Base-by-base conservation (phyloP, 1,140 invertebrate species). In the Pseudomyrmex dendroicus region DNA sequence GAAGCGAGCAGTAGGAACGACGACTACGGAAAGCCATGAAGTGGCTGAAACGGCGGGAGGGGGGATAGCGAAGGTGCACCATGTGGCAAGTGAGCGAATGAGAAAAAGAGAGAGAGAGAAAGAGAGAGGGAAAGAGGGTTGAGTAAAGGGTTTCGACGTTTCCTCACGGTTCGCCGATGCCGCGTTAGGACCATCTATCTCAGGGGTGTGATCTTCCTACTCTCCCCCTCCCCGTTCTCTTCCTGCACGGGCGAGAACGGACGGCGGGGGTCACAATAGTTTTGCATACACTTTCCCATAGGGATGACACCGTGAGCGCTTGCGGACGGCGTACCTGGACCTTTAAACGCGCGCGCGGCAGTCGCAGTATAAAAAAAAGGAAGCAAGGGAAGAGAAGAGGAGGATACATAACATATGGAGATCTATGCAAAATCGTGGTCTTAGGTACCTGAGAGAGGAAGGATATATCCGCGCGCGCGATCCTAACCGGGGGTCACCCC, bases 201-300 rank as follows among this genome's bases (percentile, higher is more conserved):
- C 82, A 86, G 87, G 91, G 91, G 91, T 90, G 91, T 91, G 91
- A 92, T 92, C 91, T 91, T 87, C 70, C 83, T 84, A 50, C 73
- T 70, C 67, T 57, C 52, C 83, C 68, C 76, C 17, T n/a, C 56
- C 20, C 35, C 64, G 50, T 57, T 12, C 44, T 48, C 67, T 70
- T 50, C 54, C 15, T 72, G 1, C 17, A 57, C 17, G 35, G 56
- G 48, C 72, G 52, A 73, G 70, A 87, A 80, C 86, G 83, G 83
- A 90, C 88, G 86, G 87, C 89, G 91, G 91, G 92, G 92, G 91
- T 93, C 91, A 93, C 93, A 93, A 94, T 93, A 91, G 93, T 93
- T 93, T 35, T 94, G 93, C 93, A 94, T 94, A 93, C 83, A 93
- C 88, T 94, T 94, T 94, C 93, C 93, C 93, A 94, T 93, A 93